Percentiles rank a stretch among this genome's conserved stretches.
Conservation (phyloP, 2,797 vertebrate genomes). For the Smutsia gigantea region DNA sequence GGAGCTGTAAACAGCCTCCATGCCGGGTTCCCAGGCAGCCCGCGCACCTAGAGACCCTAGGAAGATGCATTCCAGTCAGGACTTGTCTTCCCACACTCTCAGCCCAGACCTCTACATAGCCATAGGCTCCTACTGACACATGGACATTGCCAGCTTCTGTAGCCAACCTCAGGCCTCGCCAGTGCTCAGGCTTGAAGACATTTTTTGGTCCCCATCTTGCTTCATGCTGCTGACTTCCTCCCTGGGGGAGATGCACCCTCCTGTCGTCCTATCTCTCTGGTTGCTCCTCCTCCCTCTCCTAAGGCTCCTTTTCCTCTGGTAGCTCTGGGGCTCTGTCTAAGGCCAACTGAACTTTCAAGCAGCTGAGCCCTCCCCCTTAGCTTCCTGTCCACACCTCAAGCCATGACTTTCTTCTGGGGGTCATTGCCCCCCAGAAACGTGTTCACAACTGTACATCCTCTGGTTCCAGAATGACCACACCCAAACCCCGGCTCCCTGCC, state of each 20-base stretch:
- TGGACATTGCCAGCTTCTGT: background rate
- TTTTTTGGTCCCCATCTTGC: background rate
- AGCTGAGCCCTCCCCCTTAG: background rate
- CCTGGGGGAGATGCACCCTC: background rate
- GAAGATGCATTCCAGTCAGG: background rate
- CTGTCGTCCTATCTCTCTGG: background rate
- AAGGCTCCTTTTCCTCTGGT: background rate
- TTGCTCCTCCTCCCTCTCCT: background rate
- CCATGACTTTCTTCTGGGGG: background rate
- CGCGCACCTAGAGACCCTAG: background rate
- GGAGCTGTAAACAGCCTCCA: background rate
- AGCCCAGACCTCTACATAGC: background rate
- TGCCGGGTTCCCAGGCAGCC: background rate
- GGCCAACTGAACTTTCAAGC: background rate
- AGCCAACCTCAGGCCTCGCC: background rate
- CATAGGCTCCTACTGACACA: background rate
- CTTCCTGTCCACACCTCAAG: background rate
- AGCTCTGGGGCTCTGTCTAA: background rate
- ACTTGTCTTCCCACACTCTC: background rate
- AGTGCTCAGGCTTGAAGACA: background rate
- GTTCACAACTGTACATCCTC: background rate
- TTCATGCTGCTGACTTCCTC: background rate
- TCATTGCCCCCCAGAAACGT: background rate
- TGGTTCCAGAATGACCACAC: background rate
- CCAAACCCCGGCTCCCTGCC: background rate